These are phyloP conservation scores for Odontothrips loti DNA, from an alignment of 2,888 invertebrate species.

Conservation along the genomic window DNA sequence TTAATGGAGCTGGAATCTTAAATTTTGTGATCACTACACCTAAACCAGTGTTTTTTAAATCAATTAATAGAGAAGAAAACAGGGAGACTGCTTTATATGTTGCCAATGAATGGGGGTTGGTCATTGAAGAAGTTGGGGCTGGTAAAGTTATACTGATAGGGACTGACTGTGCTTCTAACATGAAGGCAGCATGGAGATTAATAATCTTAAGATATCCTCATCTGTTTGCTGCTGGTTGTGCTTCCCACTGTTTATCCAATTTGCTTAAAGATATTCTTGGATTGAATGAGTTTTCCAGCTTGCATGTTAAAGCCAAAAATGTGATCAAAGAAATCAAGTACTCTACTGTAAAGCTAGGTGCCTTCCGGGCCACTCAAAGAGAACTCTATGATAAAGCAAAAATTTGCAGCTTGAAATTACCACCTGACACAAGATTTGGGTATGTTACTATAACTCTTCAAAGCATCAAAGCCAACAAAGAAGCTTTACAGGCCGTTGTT, in stretches of 20 bases:
- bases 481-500: too few species aligned
- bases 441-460: too few species aligned
- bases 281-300: background rate
- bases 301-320: background rate
- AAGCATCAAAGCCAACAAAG: too few species aligned
- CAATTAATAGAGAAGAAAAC: background rate
- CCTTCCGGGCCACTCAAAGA: background rate
- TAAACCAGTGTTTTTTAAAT: background rate
- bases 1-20: background rate
- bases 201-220: background rate
- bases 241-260: background rate
- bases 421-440: too few species aligned
- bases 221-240: background rate
- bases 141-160: background rate
- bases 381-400: background rate
- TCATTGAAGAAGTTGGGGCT: background rate
- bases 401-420: too few species aligned
- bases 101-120: background rate
- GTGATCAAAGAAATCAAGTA: background rate
- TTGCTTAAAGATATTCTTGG: background rate
- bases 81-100: background rate
- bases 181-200: background rate
- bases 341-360: background rate
- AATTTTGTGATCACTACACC: background rate
- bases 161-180: background rate